Conservation (phyloP, 2,113 vertebrate genomes). For the Oncorhynchus nerka region DNA sequence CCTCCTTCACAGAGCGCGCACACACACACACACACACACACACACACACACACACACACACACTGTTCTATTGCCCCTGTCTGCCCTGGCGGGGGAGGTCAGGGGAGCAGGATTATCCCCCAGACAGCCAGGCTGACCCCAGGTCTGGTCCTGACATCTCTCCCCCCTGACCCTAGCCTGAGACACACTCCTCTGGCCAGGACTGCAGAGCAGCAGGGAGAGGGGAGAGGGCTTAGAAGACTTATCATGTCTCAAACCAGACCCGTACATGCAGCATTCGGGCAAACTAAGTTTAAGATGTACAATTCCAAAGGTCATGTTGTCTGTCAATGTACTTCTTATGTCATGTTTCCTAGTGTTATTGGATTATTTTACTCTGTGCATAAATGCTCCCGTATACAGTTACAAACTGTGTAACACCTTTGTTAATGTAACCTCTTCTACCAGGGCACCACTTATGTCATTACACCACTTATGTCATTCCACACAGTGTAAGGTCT, state of each 20-base stretch:
- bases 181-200: constrained; percentile 24
- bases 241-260: constrained; percentile 21
- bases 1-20: not conserved
- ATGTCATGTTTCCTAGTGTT: not conserved
- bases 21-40: constrained; percentile 6
- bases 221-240: constrained; percentile 10
- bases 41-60: constrained; percentile 24
- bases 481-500: too few species aligned
- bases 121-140: constrained; percentile 52
- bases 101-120: constrained; percentile 49
- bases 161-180: not conserved
- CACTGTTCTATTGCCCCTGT: not conserved
- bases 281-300: not conserved
- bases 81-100: constrained; percentile 1
- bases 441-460: too few species aligned
- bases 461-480: too few species aligned
- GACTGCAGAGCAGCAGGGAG: not conserved
- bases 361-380: too few species aligned
- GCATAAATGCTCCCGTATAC: too few species aligned
- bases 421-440: too few species aligned
- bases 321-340: not conserved
- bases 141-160: constrained; percentile 41
- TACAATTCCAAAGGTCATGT: not conserved
- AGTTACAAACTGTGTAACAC: too few species aligned
- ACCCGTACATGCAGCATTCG: not conserved